phyloP scores from a whole-genome alignment of 2,113 vertebrate genomes.

The Oxyruncus cristatus region DNA sequence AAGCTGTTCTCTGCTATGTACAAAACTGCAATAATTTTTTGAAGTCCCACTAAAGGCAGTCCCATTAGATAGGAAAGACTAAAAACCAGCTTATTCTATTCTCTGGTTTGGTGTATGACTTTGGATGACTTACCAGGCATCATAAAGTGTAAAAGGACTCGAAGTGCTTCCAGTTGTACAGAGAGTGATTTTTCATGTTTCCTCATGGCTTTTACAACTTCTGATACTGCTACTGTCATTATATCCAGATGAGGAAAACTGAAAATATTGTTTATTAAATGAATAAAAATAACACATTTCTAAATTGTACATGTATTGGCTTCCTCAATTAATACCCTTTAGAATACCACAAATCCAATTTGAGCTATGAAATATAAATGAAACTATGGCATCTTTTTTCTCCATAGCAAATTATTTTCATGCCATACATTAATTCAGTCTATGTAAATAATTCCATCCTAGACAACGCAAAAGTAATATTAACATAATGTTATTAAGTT shows the following conservation, averaged over 20 bases:
- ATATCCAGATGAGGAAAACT: constrained; percentile 85
- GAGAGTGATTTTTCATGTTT: constrained; percentile 78
- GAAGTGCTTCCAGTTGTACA: constrained; percentile 88
- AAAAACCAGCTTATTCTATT: neutral
- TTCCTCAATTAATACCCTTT: neutral
- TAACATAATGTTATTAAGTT: neutral
- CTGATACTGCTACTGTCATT: constrained; percentile 79
- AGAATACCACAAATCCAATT: neutral
- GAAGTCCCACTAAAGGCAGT: neutral
- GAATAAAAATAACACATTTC: neutral
- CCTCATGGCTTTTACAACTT: constrained; percentile 83
- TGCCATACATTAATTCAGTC: neutral
- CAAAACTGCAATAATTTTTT: neutral
- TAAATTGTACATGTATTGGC: neutral
- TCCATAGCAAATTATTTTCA: neutral
- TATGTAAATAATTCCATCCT: neutral
- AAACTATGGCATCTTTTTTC: neutral
- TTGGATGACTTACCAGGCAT: constrained; percentile 75
- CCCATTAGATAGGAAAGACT: neutral
- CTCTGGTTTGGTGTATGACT: neutral
- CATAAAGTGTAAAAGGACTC: constrained; percentile 84
- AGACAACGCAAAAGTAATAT: neutral
- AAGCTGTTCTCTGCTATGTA: neutral
- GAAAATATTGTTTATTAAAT: neutral
- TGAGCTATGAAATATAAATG: neutral